Percentiles rank a stretch among this genome's conserved stretches.
Evolutionary conservation across 2,888 invertebrate genomes (phyloP).

Genomic region (Nymphalis polychloros): DNA sequence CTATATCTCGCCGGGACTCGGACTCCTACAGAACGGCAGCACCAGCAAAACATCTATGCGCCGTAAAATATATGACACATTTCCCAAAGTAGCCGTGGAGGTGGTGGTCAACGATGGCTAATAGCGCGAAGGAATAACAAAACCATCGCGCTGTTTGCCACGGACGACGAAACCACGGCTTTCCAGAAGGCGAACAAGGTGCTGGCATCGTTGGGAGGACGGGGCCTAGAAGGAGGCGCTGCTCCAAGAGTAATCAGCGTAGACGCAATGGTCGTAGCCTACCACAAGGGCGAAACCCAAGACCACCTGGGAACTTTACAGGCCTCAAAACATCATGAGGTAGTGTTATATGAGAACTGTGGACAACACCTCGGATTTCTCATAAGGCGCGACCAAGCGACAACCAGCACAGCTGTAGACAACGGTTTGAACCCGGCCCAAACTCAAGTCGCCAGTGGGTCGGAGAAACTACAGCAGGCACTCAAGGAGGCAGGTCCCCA

Average conservation of each 20-base stretch:
- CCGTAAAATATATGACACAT: not conserved
- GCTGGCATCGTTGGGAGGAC: too few relatives aligned
- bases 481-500: too few relatives aligned
- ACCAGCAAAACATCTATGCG: not conserved
- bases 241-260: conserved; percentile 19
- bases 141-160: conserved; percentile 5
- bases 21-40: not conserved
- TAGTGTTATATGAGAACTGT: too few relatives aligned
- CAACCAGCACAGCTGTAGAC: too few relatives aligned
- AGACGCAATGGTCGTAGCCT: conserved; percentile 13
- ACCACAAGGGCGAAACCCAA: conserved; percentile 11
- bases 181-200: not conserved
- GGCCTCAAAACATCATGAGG: conserved; percentile 21
- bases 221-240: too few relatives aligned
- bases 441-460: not conserved
- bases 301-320: conserved; percentile 14
- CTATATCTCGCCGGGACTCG: too few relatives aligned
- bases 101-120: not conserved
- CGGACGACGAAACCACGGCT: not conserved
- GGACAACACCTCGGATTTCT: too few relatives aligned
- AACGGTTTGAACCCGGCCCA: not conserved
- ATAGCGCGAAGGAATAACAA: not conserved
- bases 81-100: not conserved
- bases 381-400: not conserved
- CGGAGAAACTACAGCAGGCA: not conserved